These are phyloP conservation scores for Catostylus mosaicus DNA, from an alignment of 30 jellyfish, hydroid and myxozoan genomes.

Conservation along the genomic window DNA sequence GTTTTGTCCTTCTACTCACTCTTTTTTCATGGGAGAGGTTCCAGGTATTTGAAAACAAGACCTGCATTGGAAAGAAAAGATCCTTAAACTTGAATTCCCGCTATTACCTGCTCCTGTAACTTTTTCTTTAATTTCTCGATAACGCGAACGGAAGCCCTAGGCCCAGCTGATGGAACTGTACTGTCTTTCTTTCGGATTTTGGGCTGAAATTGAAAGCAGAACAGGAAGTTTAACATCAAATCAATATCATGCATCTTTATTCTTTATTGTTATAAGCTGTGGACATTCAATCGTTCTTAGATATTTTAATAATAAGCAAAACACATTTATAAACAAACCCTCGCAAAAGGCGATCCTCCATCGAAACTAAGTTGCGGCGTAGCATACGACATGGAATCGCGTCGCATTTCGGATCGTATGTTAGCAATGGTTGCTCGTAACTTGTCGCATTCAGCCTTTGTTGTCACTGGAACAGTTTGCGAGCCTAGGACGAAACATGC, in stretches of 20 bases:
- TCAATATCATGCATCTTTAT: no score
- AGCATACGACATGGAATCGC: conserved; percentile 72
- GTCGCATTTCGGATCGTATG: conserved; percentile 76
- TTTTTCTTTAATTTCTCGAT: conserved; percentile 81
- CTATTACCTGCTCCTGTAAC: conserved; percentile 84
- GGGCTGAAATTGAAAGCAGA: conserved; percentile 28
- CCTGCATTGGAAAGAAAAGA: no score
- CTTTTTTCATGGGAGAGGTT: no score
- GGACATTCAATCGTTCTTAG: no score
- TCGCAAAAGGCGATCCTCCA: conserved; percentile 57
- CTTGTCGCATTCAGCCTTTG: conserved; percentile 87
- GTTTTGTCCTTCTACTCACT: no score
- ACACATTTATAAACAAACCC: no score
- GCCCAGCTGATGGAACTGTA: conserved; percentile 16
- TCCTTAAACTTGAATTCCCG: no score
- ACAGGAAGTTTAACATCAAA: no score
- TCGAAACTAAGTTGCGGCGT: conserved; percentile 28
- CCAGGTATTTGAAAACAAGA: no score
- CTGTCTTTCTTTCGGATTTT: conserved; percentile 64
- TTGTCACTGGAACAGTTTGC: conserved; percentile 90
- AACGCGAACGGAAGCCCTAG: conserved; percentile 75
- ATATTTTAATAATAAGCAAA: no score
- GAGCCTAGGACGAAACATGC: conserved; percentile 42
- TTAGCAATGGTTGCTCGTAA: conserved; percentile 91
- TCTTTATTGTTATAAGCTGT: no score